phyloP scores from a whole-genome alignment of 1,140 invertebrate species.

The Danaus plexippus region DNA sequence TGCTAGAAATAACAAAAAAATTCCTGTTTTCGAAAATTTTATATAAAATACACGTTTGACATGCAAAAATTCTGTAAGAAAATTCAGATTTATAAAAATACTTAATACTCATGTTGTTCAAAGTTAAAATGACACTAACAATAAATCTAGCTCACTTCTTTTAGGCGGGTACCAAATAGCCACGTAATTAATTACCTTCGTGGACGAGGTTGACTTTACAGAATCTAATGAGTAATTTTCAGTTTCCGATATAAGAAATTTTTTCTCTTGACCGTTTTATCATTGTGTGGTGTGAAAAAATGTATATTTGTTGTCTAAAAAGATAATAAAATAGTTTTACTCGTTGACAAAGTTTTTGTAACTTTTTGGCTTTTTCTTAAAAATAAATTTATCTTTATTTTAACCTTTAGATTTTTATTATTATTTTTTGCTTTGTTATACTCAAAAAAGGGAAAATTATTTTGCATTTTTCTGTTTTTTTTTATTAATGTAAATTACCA shows the following conservation, averaged over 20 bases:
- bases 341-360: too few relatives aligned
- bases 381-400: too few relatives aligned
- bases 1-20: background rate
- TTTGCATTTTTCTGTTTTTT: too few relatives aligned
- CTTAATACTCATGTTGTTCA: conserved; percentile 25
- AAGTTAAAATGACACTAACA: conserved; percentile 47
- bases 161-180: conserved; percentile 48
- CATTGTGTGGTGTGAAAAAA: background rate
- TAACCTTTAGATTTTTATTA: too few relatives aligned
- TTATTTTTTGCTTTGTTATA: too few relatives aligned
- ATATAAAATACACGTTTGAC: conserved; percentile 44
- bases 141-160: conserved; percentile 61
- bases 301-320: too few relatives aligned
- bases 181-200: conserved; percentile 57
- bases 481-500: too few relatives aligned
- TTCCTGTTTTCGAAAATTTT: conserved; percentile 27
- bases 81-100: conserved; percentile 11
- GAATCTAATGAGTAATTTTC: conserved; percentile 48
- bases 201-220: conserved; percentile 41
- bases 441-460: too few relatives aligned
- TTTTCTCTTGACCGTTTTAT: conserved; percentile 42
- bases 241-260: conserved; percentile 42
- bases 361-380: too few relatives aligned
- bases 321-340: too few relatives aligned
- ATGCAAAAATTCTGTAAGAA: too few relatives aligned